Percentiles rank a stretch among this genome's conserved stretches.
These are phyloP conservation scores for Hyposoter dolosus DNA, from an alignment of 2,888 invertebrate species.

Conservation along the genomic window DNA sequence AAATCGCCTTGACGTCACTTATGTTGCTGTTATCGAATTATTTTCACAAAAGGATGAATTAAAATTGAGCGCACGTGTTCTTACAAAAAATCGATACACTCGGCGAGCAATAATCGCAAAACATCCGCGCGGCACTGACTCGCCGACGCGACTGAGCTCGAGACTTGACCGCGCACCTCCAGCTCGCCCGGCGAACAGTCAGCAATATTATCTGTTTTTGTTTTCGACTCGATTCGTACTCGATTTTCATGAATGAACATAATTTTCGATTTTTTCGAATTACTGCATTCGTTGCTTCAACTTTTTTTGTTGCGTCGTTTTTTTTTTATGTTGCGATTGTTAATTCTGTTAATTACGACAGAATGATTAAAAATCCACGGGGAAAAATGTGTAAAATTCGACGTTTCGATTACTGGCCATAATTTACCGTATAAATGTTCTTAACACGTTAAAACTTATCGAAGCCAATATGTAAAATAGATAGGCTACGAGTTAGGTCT, in stretches of 20 bases:
- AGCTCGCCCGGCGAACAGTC: constrained; percentile 6
- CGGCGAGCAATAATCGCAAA: constrained; percentile 22
- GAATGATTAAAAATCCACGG: neutral
- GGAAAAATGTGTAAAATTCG: neutral
- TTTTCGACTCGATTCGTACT: neutral
- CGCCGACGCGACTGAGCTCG: constrained; percentile 71
- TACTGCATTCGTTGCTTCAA: neutral
- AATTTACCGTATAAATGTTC: neutral
- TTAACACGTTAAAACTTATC: neutral
- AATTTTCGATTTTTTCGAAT: neutral
- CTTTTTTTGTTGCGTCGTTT: neutral
- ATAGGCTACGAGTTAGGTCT: constrained; percentile 5
- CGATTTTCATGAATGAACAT: neutral
- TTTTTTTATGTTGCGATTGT: neutral
- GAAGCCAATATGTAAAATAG: constrained; percentile 1
- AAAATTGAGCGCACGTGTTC: constrained; percentile 47
- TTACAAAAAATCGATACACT: constrained; percentile 53
- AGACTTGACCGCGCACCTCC: constrained; percentile 38
- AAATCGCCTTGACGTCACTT: constrained; percentile 15
- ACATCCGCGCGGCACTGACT: constrained; percentile 69
- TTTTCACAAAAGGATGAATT: neutral
- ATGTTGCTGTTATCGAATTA: neutral
- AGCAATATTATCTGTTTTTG: neutral
- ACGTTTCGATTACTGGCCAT: neutral
- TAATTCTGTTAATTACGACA: neutral